A percentile compares a stretch with the other conserved stretches of the same genome.
phyloP scores from a whole-genome alignment of 2,113 vertebrate species.

The Cairina moschata region DNA sequence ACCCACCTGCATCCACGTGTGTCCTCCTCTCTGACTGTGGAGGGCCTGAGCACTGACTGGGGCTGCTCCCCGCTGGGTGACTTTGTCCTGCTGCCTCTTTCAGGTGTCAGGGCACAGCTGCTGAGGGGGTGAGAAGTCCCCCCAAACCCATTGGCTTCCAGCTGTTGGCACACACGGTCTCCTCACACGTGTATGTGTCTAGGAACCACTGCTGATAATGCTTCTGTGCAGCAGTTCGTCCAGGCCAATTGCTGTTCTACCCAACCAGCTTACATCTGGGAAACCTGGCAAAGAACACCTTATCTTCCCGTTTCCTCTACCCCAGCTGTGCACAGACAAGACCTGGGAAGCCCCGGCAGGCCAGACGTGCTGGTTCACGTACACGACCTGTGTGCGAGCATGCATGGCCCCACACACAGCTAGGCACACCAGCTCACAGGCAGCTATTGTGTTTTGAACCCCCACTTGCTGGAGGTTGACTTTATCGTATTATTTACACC shows the following conservation, averaged over 20 bases:
- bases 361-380: rapidly evolving
- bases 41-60: rapidly evolving
- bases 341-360: rapidly evolving
- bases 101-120: not conserved
- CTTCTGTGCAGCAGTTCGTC: rapidly evolving
- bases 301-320: rapidly evolving
- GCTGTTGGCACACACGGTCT: rapidly evolving
- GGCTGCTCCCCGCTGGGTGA: rapidly evolving
- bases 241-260: not conserved
- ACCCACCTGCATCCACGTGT: rapidly evolving
- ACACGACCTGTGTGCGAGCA: rapidly evolving
- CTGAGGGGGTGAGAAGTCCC: rapidly evolving
- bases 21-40: not conserved
- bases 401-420: rapidly evolving
- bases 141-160: not conserved
- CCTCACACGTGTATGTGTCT: rapidly evolving
- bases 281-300: not conserved
- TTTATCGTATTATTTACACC: not conserved
- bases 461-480: not conserved
- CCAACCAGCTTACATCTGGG: not conserved
- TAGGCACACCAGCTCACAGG: not conserved
- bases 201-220: not conserved
- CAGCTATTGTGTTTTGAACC: not conserved
- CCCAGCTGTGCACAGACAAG: not conserved
- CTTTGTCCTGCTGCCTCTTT: not conserved